These are phyloP conservation scores for Pardalotus punctatus DNA, from an alignment of 2,113 vertebrate species.

Conservation along the genomic window DNA sequence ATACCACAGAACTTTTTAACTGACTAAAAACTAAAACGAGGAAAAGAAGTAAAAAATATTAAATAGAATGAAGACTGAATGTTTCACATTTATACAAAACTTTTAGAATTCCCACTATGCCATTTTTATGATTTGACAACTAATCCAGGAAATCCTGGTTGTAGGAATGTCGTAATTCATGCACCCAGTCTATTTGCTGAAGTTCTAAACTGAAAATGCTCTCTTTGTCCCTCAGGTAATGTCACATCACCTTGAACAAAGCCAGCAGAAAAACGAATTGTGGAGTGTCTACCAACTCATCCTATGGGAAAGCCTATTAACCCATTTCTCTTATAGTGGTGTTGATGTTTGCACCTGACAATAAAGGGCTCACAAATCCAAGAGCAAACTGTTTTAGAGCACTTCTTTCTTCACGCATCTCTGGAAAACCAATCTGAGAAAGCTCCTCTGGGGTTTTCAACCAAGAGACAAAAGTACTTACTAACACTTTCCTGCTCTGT, in stretches of 20 bases:
- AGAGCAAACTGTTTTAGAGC: not conserved
- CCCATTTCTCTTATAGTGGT: not conserved
- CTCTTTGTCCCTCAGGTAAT: not conserved
- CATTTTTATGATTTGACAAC: not conserved
- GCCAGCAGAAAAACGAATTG: not conserved
- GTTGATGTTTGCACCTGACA: not conserved
- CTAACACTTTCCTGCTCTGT: not conserved
- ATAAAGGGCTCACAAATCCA: not conserved
- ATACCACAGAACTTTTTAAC: not conserved
- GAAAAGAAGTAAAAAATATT: not conserved
- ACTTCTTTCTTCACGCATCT: not conserved
- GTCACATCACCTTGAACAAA: not conserved
- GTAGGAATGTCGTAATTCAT: fast-evolving
- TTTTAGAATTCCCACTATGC: not conserved
- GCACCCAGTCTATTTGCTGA: not conserved
- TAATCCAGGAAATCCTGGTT: not conserved
- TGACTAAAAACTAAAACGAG: not conserved
- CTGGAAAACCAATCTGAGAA: not conserved
- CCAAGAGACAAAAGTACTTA: not conserved
- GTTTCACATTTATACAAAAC: not conserved
- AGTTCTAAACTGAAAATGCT: not conserved
- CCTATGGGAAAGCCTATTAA: not conserved
- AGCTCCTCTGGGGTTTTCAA: constrained; percentile 1
- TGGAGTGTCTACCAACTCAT: not conserved
- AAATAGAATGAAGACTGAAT: not conserved